phyloP scores from a whole-genome alignment of 2,797 vertebrate genomes.

The Premnoplex brunnescens region DNA sequence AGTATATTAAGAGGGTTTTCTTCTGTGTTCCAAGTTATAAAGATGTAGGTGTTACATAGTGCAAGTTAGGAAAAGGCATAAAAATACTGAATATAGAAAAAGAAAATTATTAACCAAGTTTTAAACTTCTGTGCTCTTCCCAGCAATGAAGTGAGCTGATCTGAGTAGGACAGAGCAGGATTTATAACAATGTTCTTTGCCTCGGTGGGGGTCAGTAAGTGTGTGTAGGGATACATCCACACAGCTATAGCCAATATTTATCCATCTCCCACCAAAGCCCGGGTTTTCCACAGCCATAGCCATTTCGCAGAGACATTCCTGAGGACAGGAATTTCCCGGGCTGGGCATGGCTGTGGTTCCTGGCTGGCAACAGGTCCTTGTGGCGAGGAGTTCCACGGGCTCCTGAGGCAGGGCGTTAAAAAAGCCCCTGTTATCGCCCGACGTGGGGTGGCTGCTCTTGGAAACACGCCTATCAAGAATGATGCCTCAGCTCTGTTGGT shows the following conservation, averaged over 20 bases:
- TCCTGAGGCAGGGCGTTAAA: not conserved
- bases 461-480: not conserved
- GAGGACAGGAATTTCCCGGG: not conserved
- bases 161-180: not conserved
- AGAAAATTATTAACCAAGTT: not conserved
- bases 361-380: not conserved
- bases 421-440: not conserved
- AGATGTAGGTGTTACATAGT: not conserved
- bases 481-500: conserved; percentile 15
- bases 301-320: not conserved
- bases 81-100: not conserved
- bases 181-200: not conserved
- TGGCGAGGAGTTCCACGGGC: not conserved
- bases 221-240: fast-evolving
- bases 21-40: fast-evolving
- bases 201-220: not conserved
- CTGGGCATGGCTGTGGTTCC: not conserved
- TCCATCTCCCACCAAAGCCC: not conserved
- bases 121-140: not conserved
- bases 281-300: not conserved
- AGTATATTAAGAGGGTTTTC: not conserved
- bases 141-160: not conserved
- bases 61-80: not conserved
- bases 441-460: not conserved
- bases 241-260: fast-evolving